Evolutionary conservation across 2,888 invertebrate genomes (phyloP).

Genomic region (Ennomos quercinarius): DNA sequence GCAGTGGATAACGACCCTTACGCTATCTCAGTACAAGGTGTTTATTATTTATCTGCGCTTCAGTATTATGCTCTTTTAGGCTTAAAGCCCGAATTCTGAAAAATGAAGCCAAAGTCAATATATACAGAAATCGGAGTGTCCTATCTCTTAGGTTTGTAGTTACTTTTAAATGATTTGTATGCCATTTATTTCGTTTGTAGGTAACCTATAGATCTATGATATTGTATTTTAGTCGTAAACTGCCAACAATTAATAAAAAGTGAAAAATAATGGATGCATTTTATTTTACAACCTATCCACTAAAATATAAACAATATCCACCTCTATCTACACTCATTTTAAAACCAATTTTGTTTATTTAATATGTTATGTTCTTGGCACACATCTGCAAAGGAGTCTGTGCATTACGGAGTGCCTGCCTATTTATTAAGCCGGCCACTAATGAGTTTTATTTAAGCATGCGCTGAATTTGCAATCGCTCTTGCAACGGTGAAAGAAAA

Average conservation of each 20-base stretch:
- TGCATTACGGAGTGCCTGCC: too few species aligned
- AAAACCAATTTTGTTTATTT: too few species aligned
- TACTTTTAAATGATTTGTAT: slow-evolving; percentile 66
- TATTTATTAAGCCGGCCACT: too few species aligned
- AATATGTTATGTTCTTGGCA: too few species aligned
- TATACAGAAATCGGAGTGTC: slow-evolving; percentile 52
- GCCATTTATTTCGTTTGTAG: slow-evolving; percentile 71
- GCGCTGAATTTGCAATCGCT: too few species aligned
- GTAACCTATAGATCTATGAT: slow-evolving; percentile 61
- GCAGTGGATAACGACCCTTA: too few species aligned
- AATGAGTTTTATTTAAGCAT: too few species aligned
- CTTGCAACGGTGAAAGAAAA: too few species aligned
- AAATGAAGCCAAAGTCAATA: slow-evolving; percentile 66
- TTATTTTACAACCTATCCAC: neutral
- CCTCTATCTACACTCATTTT: too few species aligned
- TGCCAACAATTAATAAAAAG: slow-evolving; percentile 61
- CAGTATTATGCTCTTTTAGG: slow-evolving; percentile 60
- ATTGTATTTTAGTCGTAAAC: slow-evolving; percentile 72
- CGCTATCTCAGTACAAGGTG: slow-evolving; percentile 1
- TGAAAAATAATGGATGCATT: slow-evolving; percentile 5
- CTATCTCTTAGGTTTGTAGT: slow-evolving; percentile 49
- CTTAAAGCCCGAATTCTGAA: slow-evolving; percentile 51
- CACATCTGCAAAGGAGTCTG: too few species aligned
- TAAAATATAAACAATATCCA: too few species aligned
- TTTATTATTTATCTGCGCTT: slow-evolving; percentile 44